Percentiles rank a stretch among this genome's conserved stretches.
phyloP scores from a whole-genome alignment of 2,888 invertebrate genomes.

The Drosophila hawaiiensis region DNA sequence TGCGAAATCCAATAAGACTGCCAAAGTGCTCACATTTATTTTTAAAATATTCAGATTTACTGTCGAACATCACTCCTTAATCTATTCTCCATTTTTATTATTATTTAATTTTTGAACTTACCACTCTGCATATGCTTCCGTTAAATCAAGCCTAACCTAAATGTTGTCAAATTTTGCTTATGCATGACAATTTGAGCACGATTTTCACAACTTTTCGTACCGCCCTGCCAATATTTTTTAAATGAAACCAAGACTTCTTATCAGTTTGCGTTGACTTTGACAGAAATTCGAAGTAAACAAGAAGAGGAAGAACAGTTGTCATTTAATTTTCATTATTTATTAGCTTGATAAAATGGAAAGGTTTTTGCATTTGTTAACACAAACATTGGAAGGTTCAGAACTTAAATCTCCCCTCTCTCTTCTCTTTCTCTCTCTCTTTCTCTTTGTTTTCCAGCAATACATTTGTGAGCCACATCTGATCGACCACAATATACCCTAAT shows the following conservation, averaged over 20 bases:
- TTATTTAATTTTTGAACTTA: neutral
- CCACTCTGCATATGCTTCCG: neutral
- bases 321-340: neutral
- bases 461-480: neutral
- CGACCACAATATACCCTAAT: neutral
- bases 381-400: neutral
- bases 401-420: too few relatives aligned
- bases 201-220: neutral
- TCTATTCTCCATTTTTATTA: neutral
- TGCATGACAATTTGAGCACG: neutral
- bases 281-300: neutral
- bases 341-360: neutral
- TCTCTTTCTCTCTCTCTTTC: neutral
- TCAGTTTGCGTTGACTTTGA: slow-evolving; percentile 5
- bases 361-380: neutral
- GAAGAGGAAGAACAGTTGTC: neutral
- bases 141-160: neutral
- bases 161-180: neutral
- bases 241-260: neutral
- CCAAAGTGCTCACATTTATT: neutral
- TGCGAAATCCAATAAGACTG: slow-evolving; percentile 26
- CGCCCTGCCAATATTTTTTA: neutral
- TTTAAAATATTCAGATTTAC: neutral
- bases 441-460: neutral
- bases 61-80: neutral